Evolutionary conservation across 2,113 vertebrate species (phyloP).

Genomic region (Sardina pilchardus): DNA sequence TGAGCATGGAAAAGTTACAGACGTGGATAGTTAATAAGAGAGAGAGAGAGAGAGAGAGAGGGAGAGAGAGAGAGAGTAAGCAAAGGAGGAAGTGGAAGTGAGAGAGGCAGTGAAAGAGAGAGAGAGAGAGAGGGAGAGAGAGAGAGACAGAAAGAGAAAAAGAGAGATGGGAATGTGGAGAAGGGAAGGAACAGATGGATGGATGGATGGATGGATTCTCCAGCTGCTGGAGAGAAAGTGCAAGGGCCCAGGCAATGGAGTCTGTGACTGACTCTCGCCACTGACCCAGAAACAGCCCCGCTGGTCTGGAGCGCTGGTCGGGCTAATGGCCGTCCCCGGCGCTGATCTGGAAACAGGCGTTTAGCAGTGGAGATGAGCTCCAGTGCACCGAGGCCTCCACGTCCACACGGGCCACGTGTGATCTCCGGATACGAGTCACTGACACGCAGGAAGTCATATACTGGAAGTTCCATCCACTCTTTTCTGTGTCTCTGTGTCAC

Average conservation of each 20-base stretch:
- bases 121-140: background rate
- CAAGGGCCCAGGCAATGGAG: background rate
- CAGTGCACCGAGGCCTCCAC: background rate
- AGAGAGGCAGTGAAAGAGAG: background rate
- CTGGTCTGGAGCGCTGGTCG: background rate
- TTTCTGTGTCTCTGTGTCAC: background rate
- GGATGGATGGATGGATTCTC: constrained; percentile 15
- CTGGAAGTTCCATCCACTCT: background rate
- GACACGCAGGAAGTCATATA: background rate
- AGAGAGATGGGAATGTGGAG: background rate
- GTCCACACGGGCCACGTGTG: background rate
- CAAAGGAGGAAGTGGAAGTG: background rate
- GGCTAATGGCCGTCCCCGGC: background rate
- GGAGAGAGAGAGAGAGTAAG: background rate
- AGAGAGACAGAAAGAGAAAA: background rate
- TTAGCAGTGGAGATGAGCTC: background rate
- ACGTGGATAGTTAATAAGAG: background rate
- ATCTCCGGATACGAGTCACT: background rate
- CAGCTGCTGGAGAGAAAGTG: constrained; percentile 8
- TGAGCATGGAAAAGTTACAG: background rate
- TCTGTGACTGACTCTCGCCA: constrained; percentile 8
- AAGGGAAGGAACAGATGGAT: background rate
- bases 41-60: background rate
- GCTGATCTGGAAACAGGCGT: constrained; percentile 1
- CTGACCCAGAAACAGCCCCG: constrained; percentile 16